Conservation (phyloP, 2,888 invertebrate genomes). For the Conomelus anceps region DNA sequence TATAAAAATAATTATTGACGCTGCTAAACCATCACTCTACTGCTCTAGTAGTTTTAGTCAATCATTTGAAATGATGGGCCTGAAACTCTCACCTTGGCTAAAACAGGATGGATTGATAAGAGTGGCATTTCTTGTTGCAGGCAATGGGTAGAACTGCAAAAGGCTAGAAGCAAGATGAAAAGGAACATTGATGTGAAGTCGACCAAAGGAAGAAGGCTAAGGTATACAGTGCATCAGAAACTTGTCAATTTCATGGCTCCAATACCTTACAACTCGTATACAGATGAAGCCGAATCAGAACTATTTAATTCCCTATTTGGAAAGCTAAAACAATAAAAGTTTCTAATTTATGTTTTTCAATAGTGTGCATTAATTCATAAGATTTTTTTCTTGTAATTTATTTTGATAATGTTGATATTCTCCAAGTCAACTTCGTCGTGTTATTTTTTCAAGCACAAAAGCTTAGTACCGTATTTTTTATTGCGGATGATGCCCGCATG, state of each 20-base stretch:
- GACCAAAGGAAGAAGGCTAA: conserved; percentile 86
- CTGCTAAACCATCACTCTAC: no score
- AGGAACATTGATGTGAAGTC: conserved; percentile 88
- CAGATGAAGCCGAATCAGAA: conserved; percentile 71
- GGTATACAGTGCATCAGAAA: conserved; percentile 78
- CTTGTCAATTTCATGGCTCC: conserved; percentile 89
- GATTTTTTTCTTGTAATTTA: neutral
- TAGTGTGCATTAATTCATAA: neutral
- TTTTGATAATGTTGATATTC: no score
- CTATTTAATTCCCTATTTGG: conserved; percentile 78
- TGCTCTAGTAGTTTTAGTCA: no score
- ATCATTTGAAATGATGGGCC: no score
- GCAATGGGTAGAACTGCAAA: conserved; percentile 89
- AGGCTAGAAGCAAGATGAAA: conserved; percentile 85
- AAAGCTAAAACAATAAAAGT: conserved; percentile 39
- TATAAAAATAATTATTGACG: no score
- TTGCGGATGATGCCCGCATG: no score
- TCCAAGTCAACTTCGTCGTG: no score
- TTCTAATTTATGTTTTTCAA: no score
- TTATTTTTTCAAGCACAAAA: no score
- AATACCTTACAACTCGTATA: conserved; percentile 57
- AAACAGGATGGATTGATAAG: neutral
- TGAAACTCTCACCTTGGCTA: no score
- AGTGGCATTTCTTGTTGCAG: conserved; percentile 40
- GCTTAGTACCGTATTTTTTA: no score